Conservation (phyloP, 2,113 vertebrate species). For the Pituophis catenifer region DNA sequence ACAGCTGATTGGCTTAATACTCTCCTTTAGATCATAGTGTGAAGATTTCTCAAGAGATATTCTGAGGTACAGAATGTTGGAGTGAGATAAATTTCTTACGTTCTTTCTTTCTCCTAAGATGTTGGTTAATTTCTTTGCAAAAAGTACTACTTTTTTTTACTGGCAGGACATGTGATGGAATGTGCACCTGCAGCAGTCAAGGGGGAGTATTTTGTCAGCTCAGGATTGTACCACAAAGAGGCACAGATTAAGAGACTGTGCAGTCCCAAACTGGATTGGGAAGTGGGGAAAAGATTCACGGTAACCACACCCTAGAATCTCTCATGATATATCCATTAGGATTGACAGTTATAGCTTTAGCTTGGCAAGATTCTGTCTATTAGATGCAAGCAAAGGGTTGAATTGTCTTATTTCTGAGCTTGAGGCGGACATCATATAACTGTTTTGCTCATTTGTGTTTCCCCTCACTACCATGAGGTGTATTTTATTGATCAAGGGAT, state of each 20-base stretch:
- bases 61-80: neutral
- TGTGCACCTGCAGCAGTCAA: neutral
- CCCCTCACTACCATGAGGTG: neutral
- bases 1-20: neutral
- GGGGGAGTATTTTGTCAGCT: neutral
- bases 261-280: neutral
- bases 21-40: neutral
- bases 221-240: neutral
- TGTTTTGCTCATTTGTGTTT: neutral
- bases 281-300: neutral
- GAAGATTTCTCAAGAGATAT: neutral
- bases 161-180: neutral
- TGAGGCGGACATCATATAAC: neutral
- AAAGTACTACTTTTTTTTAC: neutral
- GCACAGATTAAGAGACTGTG: neutral
- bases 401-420: neutral
- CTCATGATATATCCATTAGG: neutral
- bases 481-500: neutral
- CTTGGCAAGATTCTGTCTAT: neutral
- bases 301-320: neutral
- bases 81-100: neutral
- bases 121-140: neutral
- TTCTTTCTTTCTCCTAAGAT: neutral
- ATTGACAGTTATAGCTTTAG: neutral
- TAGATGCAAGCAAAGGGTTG: neutral